Evolutionary conservation across 1,140 invertebrate species (phyloP), one percentile per base, ranked within the genome.

Genomic region (Sycophila sp.): DNA sequence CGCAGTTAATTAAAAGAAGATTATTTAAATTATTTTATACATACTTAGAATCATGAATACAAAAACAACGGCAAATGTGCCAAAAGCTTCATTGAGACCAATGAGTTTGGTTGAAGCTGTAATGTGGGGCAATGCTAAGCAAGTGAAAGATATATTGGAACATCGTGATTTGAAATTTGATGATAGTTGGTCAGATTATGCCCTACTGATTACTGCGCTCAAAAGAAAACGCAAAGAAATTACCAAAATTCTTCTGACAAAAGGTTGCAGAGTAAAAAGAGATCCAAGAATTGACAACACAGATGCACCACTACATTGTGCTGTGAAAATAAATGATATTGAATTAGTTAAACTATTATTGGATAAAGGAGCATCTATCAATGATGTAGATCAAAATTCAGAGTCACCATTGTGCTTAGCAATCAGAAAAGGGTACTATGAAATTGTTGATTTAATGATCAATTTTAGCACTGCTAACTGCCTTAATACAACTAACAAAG

Each of bases 221-320:
- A 17, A 24, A 28, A 42, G 26, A 45, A 63, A 42, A 11, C 51
- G 58, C 4, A 71, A 65, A 64, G 60, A 71, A 59, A 63, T 71
- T 17, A 28, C 32, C 11, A 71, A 71, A 55, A 55, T 71, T 28
- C 40, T 71, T 34, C 7, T 71, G 2, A 55, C 36, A 10, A 59
- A 71, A 19, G 69, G 62, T 32, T 69, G 67, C 19, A 60, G 67
- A 55, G n/a, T 62, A n/a, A 19, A 45, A 36, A 69, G 62, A 32
- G 36, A 34, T 22, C 42, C 45, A 7, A 30, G 19, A 10, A 69
- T n/a, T 11, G 58, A 19, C 24, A 55, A 19, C 32, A 15, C 26
- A 4, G 67, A 70, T 53, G 56, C 59, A 56, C 69, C 69, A 15
- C 51, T 70, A 17, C 60, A 70, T 70, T 64, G 42, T 56, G 69